These are phyloP conservation scores for Thunnus thynnus DNA, from an alignment of 2,113 vertebrate species.

Conservation along the genomic window DNA sequence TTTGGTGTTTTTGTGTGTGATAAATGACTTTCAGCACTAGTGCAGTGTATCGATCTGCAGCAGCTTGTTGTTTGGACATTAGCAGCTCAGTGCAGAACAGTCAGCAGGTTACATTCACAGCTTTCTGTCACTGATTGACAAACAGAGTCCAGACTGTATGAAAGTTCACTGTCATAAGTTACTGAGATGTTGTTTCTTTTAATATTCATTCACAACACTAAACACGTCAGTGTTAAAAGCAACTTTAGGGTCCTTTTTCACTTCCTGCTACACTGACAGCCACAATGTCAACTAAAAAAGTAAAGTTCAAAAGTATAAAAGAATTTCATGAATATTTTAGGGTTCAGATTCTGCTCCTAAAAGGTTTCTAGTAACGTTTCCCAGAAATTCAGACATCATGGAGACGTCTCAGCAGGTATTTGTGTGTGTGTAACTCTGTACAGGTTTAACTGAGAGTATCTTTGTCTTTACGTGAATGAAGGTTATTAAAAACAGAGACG, in stretches of 20 bases:
- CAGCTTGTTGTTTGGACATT: too few relatives aligned
- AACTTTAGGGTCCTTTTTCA: too few relatives aligned
- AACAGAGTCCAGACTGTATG: neutral
- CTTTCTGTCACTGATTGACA: constrained; percentile 59
- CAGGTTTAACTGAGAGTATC: neutral
- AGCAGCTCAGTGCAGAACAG: neutral
- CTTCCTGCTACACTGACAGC: too few relatives aligned
- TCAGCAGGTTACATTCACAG: constrained; percentile 9
- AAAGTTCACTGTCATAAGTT: constrained; percentile 11
- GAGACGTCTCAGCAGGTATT: neutral
- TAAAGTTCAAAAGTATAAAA: too few relatives aligned
- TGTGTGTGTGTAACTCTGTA: neutral
- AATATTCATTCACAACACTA: too few relatives aligned
- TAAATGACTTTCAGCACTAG: too few relatives aligned
- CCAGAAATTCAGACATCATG: neutral
- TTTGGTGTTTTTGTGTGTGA: too few relatives aligned
- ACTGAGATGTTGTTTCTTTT: neutral
- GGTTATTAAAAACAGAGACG: neutral
- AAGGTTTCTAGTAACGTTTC: neutral
- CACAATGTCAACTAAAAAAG: too few relatives aligned
- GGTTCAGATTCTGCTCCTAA: neutral
- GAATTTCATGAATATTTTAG: neutral
- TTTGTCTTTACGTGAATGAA: neutral
- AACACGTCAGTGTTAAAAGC: too few relatives aligned
- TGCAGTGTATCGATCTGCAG: too few relatives aligned